These are phyloP conservation scores for Thera britannica DNA, from an alignment of 2,888 invertebrate species.

Conservation along the genomic window DNA sequence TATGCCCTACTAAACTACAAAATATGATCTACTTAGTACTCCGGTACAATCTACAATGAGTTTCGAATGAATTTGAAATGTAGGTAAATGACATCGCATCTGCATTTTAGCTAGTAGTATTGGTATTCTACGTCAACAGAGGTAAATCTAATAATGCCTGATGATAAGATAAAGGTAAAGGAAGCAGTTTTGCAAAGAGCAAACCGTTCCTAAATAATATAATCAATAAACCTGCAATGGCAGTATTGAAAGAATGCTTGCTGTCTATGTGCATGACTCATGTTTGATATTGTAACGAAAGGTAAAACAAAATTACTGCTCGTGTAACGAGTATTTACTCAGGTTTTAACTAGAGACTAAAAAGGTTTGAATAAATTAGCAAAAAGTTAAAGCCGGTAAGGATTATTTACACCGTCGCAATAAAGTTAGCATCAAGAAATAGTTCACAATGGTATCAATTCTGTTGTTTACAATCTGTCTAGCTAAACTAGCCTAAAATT, in stretches of 20 bases:
- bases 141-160: conserved; percentile 39
- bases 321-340: conserved; percentile 47
- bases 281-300: conserved; percentile 48
- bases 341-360: conserved; percentile 51
- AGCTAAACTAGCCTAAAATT: too few relatives aligned
- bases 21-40: conserved; percentile 42
- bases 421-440: conserved; percentile 67
- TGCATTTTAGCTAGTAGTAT: conserved; percentile 1
- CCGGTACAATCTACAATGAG: conserved; percentile 37
- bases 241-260: conserved; percentile 19
- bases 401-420: conserved; percentile 59
- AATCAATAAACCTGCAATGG: conserved; percentile 1
- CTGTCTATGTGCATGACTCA: conserved; percentile 56
- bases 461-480: too few relatives aligned
- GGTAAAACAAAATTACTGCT: conserved; percentile 43
- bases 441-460: too few relatives aligned
- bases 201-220: conserved; percentile 46
- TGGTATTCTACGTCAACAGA: conserved; percentile 36
- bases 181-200: conserved; percentile 50
- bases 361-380: conserved; percentile 48
- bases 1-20: conserved; percentile 43
- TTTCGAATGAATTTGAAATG: conserved; percentile 32
- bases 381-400: conserved; percentile 57
- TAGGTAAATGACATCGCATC: conserved; percentile 13
- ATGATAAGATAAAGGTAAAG: conserved; percentile 45